Conservation (phyloP, 2,888 invertebrate genomes). For the Hydriomena furcata region DNA sequence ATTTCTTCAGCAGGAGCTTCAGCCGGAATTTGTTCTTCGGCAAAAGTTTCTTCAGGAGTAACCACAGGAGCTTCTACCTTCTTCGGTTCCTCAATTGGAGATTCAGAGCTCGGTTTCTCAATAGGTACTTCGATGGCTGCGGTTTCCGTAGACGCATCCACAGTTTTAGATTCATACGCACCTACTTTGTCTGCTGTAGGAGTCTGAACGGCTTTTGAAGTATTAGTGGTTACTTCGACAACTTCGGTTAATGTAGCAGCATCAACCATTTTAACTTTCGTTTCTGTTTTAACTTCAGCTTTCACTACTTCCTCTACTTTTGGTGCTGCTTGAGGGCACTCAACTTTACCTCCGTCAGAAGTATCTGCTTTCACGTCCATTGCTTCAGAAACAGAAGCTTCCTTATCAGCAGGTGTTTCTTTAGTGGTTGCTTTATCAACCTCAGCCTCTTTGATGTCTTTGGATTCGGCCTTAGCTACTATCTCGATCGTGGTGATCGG, state of each 20-base stretch:
- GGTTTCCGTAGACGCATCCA: conserved; percentile 21
- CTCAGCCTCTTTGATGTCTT: background rate
- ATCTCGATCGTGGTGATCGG: background rate
- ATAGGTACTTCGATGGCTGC: background rate
- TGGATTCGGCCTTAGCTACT: background rate
- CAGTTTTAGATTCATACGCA: background rate
- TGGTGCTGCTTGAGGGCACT: background rate
- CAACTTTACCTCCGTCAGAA: background rate
- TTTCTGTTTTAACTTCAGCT: background rate
- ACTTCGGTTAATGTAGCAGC: conserved; percentile 16
- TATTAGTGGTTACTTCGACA: background rate
- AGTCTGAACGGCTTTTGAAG: background rate
- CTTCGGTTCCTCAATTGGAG: background rate
- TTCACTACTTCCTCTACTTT: background rate
- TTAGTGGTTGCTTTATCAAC: background rate
- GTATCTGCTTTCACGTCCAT: background rate
- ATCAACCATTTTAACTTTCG: conserved; percentile 22
- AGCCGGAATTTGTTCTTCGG: conserved; percentile 3
- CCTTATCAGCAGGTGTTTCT: background rate
- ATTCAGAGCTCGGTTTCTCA: background rate
- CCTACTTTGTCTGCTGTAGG: background rate
- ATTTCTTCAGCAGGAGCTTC: background rate
- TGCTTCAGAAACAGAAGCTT: background rate
- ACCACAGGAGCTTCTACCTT: background rate
- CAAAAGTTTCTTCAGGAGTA: conserved; percentile 1